phyloP scores from a whole-genome alignment of 1,140 invertebrate species.

The Vanessa tameamea region DNA sequence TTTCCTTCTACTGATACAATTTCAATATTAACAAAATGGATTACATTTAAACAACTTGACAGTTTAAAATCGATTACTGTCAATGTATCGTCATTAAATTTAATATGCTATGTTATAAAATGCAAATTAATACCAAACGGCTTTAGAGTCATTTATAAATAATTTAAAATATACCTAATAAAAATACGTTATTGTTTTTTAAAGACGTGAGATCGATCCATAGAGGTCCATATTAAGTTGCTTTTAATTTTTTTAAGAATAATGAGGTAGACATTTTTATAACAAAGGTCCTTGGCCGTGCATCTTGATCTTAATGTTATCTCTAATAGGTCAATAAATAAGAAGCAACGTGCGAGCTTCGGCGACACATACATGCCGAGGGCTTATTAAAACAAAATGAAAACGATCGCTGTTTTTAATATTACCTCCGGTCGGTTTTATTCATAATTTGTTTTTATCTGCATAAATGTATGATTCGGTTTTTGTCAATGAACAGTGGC shows the following conservation, averaged over 20 bases:
- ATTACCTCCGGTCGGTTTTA: slow-evolving; percentile 54
- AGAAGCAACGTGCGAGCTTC: slow-evolving; percentile 77
- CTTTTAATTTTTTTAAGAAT: slow-evolving; percentile 75
- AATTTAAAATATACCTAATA: slow-evolving; percentile 29
- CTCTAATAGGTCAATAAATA: slow-evolving; percentile 81
- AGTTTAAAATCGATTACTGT: slow-evolving; percentile 4
- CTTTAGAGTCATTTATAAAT: slow-evolving; percentile 4
- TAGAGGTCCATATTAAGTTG: slow-evolving; percentile 58
- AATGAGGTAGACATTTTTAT: slow-evolving; percentile 80
- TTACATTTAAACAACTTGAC: background rate
- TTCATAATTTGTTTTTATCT: slow-evolving; percentile 44
- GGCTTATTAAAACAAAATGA: slow-evolving; percentile 74
- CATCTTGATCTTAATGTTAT: slow-evolving; percentile 81
- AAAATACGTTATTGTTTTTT: slow-evolving; percentile 21
- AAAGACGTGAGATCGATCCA: slow-evolving; percentile 10
- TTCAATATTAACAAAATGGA: background rate
- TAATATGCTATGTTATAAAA: slow-evolving; percentile 19
- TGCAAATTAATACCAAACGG: slow-evolving; percentile 14
- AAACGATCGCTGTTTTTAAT: slow-evolving; percentile 65
- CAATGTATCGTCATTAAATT: slow-evolving; percentile 13
- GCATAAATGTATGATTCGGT: slow-evolving; percentile 23
- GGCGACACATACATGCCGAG: slow-evolving; percentile 73
- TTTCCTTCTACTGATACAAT: background rate
- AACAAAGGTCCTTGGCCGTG: slow-evolving; percentile 80
- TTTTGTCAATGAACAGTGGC: slow-evolving; percentile 15